phyloP scores from a whole-genome alignment of 1,140 invertebrate genomes.

The Mylabris phalerata region DNA sequence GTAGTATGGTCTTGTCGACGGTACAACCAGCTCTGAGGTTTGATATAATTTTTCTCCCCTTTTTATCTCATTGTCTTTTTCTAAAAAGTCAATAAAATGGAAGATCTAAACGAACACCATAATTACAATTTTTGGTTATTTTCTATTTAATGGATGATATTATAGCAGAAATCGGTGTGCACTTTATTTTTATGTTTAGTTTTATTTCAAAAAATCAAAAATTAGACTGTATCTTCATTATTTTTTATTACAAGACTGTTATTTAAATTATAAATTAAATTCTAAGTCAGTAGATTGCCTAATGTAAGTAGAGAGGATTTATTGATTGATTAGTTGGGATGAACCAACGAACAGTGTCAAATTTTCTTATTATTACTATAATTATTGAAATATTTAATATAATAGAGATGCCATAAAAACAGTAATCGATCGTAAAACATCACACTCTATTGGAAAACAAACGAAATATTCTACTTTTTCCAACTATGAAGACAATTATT shows the following conservation, averaged over 20 bases:
- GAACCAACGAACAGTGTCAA: constrained; percentile 1
- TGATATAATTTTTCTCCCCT: not conserved
- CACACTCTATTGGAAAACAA: not conserved
- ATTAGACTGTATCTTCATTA: constrained; percentile 12
- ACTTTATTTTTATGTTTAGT: constrained; percentile 3
- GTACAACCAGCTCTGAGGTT: not conserved
- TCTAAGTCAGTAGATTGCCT: constrained; percentile 22
- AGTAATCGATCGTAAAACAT: not conserved
- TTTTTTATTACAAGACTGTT: constrained; percentile 20
- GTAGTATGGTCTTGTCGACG: constrained; percentile 30
- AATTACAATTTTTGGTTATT: not conserved
- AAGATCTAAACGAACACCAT: constrained; percentile 2
- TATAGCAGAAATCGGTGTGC: not conserved
- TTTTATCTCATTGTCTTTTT: not conserved
- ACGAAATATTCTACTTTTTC: not conserved
- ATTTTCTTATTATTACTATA: not conserved
- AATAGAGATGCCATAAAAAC: not conserved
- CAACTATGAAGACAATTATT: not conserved
- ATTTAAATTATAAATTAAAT: constrained; percentile 12
- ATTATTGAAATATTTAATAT: not conserved
- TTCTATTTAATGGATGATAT: not conserved
- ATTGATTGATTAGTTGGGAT: not conserved
- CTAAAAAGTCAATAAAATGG: not conserved
- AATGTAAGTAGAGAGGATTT: constrained; percentile 4
- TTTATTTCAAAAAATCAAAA: constrained; percentile 5